These are phyloP conservation scores for Zaprionus vittiger DNA, from an alignment of 1,140 invertebrate species.

Conservation along the genomic window DNA sequence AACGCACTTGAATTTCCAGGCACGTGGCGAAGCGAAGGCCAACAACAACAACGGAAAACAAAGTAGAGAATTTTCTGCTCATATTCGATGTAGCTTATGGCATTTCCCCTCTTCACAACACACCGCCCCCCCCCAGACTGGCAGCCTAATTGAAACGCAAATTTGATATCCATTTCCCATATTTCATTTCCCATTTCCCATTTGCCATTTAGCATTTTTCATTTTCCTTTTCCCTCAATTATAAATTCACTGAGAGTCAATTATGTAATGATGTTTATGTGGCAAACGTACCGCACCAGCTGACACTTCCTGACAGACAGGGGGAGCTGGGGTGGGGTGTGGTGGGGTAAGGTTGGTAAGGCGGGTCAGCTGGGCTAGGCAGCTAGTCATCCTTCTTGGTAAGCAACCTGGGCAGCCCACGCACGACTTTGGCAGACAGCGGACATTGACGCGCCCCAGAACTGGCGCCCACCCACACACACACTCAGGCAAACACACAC, in stretches of 20 bases:
- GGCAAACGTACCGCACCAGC: constrained; percentile 2
- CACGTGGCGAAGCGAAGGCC: constrained; percentile 30
- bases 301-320: constrained; percentile 36
- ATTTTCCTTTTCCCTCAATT: constrained; percentile 21
- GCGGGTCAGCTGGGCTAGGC: not conserved
- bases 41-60: not conserved
- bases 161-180: constrained; percentile 9
- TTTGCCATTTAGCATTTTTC: not conserved
- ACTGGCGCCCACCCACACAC: not conserved
- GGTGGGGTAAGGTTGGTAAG: not conserved
- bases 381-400: constrained; percentile 1
- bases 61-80: constrained; percentile 1
- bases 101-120: constrained; percentile 1
- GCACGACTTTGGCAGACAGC: constrained; percentile 3
- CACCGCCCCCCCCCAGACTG: not conserved
- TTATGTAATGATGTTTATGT: constrained; percentile 6
- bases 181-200: constrained; percentile 1
- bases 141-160: constrained; percentile 14
- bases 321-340: not conserved
- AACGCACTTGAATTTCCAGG: constrained; percentile 31
- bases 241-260: constrained; percentile 21
- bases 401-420: not conserved
- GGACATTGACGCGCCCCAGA: constrained; percentile 13
- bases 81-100: constrained; percentile 5
- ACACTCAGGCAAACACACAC: not conserved